phyloP scores from a whole-genome alignment of 2,113 vertebrate genomes.

The Boleophthalmus pectinirostris region DNA sequence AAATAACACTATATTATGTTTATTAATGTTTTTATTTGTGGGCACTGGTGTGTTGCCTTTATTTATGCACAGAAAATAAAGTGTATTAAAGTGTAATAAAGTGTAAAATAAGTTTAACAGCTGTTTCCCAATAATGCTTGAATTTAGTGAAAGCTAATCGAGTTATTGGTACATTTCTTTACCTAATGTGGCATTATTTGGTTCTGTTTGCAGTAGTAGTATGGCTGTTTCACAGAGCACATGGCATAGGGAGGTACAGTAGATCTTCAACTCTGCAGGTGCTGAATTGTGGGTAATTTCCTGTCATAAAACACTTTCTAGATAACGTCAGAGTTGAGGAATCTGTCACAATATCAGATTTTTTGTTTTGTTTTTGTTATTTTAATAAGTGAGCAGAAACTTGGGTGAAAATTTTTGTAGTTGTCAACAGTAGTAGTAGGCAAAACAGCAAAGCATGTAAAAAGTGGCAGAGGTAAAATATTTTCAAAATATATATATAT shows the following conservation, averaged over 20 bases:
- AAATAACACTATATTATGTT: neutral
- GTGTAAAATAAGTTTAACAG: too few species aligned
- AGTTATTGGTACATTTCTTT: neutral
- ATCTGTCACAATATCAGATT: neutral
- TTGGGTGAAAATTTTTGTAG: too few species aligned
- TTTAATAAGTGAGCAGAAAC: neutral
- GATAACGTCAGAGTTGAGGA: neutral
- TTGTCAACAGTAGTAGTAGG: too few species aligned
- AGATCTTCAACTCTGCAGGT: conserved; percentile 23
- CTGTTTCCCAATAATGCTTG: neutral
- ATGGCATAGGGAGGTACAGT: conserved; percentile 13
- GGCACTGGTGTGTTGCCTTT: neutral
- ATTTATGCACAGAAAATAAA: neutral
- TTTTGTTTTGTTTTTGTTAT: neutral
- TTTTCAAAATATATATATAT: neutral
- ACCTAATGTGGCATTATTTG: neutral
- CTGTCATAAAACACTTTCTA: conserved; percentile 7
- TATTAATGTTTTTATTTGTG: neutral
- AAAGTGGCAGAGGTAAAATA: neutral
- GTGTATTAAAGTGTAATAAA: too few species aligned
- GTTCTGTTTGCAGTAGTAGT: neutral
- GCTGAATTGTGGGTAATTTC: neutral
- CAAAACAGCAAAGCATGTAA: neutral
- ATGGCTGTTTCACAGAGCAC: neutral
- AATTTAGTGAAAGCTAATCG: neutral